phyloP scores from a whole-genome alignment of 2,113 vertebrate species.

The Raja brachyura region DNA sequence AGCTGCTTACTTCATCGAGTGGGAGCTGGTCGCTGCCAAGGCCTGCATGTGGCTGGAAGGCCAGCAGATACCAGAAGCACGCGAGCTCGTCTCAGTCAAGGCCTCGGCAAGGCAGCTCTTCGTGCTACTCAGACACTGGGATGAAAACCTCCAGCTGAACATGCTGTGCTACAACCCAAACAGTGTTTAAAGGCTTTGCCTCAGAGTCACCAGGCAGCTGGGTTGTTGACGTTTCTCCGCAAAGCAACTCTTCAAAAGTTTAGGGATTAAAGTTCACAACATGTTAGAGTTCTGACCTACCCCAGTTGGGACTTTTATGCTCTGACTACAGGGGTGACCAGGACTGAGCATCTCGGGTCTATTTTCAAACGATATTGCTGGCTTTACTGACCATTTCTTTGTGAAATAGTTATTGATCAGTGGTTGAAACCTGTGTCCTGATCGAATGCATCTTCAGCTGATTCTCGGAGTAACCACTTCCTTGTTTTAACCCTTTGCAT shows the following conservation, averaged over 20 bases:
- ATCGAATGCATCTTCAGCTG: neutral
- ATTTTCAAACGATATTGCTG: neutral
- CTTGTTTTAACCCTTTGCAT: neutral
- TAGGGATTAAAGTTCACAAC: neutral
- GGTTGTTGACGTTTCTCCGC: neutral
- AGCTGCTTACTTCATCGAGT: conserved; percentile 80
- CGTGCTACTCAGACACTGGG: conserved; percentile 91
- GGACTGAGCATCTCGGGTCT: neutral
- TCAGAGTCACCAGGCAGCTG: neutral
- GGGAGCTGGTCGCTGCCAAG: conserved; percentile 89
- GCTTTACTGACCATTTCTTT: neutral
- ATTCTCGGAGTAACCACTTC: neutral
- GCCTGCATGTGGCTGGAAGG: conserved; percentile 76
- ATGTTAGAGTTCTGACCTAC: too few species aligned
- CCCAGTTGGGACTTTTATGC: too few species aligned
- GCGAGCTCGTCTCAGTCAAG: conserved; percentile 64
- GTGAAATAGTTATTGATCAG: neutral
- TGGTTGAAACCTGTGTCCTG: neutral
- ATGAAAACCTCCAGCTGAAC: conserved; percentile 89
- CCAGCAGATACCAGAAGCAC: conserved; percentile 72
- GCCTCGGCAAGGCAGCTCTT: conserved; percentile 87
- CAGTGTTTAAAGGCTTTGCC: conserved; percentile 58
- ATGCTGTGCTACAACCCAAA: conserved; percentile 92
- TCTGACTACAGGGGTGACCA: neutral
- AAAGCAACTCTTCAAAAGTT: neutral